A percentile compares a stretch with the other conserved stretches of the same genome.
Evolutionary conservation across 2,888 invertebrate species (phyloP).

Genomic region (Torymus texanus): DNA sequence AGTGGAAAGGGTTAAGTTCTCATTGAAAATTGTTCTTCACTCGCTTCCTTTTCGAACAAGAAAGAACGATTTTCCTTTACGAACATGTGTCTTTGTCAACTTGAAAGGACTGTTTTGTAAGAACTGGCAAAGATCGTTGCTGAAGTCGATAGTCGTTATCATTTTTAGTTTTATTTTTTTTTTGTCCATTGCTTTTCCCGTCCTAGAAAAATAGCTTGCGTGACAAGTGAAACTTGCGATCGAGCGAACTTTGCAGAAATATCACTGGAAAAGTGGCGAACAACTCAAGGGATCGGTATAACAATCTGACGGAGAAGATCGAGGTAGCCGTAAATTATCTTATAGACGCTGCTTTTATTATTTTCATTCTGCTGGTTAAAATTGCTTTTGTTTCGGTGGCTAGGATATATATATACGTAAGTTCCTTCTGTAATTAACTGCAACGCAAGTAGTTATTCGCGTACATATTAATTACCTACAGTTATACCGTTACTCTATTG

Average conservation of each 20-base stretch:
- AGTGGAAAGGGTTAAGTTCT: slow-evolving; percentile 32
- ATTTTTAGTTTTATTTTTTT: slow-evolving; percentile 7
- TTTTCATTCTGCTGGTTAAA: no score
- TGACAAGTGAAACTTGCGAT: slow-evolving; percentile 15
- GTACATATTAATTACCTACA: no score
- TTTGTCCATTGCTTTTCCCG: not conserved
- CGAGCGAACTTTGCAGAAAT: slow-evolving; percentile 50
- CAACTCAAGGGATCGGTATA: not conserved
- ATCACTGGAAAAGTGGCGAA: slow-evolving; percentile 22
- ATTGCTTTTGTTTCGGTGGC: no score
- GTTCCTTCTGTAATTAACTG: no score
- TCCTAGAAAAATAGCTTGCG: slow-evolving; percentile 52
- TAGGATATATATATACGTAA: no score
- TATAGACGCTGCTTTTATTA: no score
- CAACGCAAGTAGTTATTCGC: no score
- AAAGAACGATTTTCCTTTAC: slow-evolving; percentile 51
- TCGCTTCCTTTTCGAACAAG: not conserved
- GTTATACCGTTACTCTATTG: not conserved
- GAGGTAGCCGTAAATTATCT: not conserved
- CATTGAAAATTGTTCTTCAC: slow-evolving; percentile 7
- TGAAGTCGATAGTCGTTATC: slow-evolving; percentile 39
- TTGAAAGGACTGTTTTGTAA: slow-evolving; percentile 33
- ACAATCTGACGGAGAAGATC: not conserved
- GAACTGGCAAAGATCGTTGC: slow-evolving; percentile 46
- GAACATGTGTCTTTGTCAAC: not conserved